Evolutionary conservation across 2,113 vertebrate species (phyloP).

Genomic region (Rhagologus leucostigma): DNA sequence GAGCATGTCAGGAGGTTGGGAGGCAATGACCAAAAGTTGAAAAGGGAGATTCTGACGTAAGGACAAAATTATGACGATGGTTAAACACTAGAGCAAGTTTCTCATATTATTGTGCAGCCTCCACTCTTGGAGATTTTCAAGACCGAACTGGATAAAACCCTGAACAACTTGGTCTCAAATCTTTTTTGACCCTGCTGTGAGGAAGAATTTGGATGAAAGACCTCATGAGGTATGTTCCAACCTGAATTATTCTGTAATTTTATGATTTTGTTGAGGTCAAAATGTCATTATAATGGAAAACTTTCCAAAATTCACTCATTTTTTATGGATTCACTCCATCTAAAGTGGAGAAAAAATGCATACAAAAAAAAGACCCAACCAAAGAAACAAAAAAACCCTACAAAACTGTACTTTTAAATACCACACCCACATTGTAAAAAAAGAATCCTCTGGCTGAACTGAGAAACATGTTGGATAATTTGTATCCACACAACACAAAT

Average conservation of each 20-base stretch:
- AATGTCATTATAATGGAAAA: background rate
- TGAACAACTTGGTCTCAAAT: background rate
- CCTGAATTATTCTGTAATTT: background rate
- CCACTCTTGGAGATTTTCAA: background rate
- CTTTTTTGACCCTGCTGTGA: background rate
- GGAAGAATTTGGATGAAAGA: background rate
- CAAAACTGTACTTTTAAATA: background rate
- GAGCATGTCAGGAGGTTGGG: background rate
- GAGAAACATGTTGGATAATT: background rate
- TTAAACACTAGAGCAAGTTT: background rate
- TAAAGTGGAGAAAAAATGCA: background rate
- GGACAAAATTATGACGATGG: background rate
- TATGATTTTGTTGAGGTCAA: background rate
- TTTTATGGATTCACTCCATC: background rate
- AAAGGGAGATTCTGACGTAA: background rate
- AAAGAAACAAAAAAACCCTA: background rate
- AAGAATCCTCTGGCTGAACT: background rate
- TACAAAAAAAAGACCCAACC: background rate
- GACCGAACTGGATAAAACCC: background rate
- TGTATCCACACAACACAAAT: background rate
- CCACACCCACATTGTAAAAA: background rate
- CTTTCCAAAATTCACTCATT: background rate
- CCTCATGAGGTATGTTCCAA: background rate
- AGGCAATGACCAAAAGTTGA: background rate
- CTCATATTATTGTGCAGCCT: accelerated